These are phyloP conservation scores for Lepus oiostolus DNA, from an alignment of 2,797 vertebrate genomes.

Conservation along the genomic window DNA sequence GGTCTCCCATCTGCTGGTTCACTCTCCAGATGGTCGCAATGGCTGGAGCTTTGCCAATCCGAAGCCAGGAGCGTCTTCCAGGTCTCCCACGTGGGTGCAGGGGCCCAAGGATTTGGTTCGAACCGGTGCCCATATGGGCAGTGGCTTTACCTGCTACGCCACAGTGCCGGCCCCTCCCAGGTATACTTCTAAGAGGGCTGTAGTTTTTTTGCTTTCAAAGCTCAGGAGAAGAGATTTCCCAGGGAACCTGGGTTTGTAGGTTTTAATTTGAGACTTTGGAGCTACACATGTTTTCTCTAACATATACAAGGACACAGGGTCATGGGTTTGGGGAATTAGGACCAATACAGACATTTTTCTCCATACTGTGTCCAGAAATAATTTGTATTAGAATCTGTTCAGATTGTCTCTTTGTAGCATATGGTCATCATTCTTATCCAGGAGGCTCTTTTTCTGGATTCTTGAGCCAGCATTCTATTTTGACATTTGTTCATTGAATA, in stretches of 20 bases:
- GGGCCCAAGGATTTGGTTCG: too few relatives aligned
- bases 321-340: background rate
- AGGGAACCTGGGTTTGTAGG: background rate
- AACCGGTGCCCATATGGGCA: too few relatives aligned
- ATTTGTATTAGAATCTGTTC: background rate
- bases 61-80: too few relatives aligned
- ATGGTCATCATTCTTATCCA: background rate
- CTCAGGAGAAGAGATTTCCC: background rate
- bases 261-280: slow-evolving; percentile 16
- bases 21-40: too few relatives aligned
- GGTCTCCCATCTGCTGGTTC: too few relatives aligned
- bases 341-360: background rate
- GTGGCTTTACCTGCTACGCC: too few relatives aligned
- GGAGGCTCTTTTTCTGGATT: background rate
- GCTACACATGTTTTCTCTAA: background rate
- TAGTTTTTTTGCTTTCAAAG: background rate
- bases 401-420: background rate
- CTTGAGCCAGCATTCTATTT: background rate
- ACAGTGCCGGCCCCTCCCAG: background rate
- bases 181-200: background rate
- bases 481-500: background rate
- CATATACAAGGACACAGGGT: background rate
- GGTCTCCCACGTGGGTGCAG: too few relatives aligned
- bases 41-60: too few relatives aligned
- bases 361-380: background rate